A percentile compares a stretch with the other conserved stretches of the same genome.
Conservation (phyloP, 2,797 vertebrate species). For the Sardinella longiceps region DNA sequence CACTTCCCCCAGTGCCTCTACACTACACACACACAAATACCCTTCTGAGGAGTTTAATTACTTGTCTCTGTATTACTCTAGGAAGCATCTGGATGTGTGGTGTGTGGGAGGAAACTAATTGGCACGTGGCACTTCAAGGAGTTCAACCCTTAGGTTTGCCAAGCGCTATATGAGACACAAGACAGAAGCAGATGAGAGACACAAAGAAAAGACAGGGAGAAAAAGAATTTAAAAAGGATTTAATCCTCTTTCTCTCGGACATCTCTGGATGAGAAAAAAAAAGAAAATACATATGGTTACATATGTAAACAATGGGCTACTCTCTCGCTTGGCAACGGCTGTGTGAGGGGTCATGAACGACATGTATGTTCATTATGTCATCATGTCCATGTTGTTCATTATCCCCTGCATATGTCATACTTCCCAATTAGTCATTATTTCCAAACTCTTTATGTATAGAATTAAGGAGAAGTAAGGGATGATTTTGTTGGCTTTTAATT, state of each 20-base stretch:
- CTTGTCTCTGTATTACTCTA: constrained; percentile 57
- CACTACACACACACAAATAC: constrained; percentile 28
- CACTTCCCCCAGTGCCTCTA: constrained; percentile 3
- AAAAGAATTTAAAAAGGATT: constrained; percentile 21
- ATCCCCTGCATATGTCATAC: too few species aligned
- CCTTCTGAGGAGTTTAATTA: constrained; percentile 63
- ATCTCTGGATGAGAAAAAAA: neutral
- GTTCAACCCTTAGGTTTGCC: constrained; percentile 28
- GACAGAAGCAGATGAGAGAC: constrained; percentile 18
- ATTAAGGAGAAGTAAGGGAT: too few species aligned
- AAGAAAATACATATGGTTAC: neutral
- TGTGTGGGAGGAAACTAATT: constrained; percentile 58
- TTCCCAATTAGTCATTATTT: too few species aligned
- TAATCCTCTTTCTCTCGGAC: neutral
- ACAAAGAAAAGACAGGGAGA: constrained; percentile 30
- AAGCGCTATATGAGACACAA: neutral
- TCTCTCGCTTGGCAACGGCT: neutral
- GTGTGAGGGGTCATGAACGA: neutral
- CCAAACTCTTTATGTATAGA: too few species aligned
- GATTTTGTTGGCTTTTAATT: too few species aligned
- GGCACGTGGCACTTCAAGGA: constrained; percentile 42
- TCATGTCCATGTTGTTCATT: too few species aligned
- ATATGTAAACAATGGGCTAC: neutral
- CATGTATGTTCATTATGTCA: neutral
- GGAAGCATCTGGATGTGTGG: constrained; percentile 47